Evolutionary conservation across 2,888 invertebrate species (phyloP).

Genomic region (Lissonota sp.): DNA sequence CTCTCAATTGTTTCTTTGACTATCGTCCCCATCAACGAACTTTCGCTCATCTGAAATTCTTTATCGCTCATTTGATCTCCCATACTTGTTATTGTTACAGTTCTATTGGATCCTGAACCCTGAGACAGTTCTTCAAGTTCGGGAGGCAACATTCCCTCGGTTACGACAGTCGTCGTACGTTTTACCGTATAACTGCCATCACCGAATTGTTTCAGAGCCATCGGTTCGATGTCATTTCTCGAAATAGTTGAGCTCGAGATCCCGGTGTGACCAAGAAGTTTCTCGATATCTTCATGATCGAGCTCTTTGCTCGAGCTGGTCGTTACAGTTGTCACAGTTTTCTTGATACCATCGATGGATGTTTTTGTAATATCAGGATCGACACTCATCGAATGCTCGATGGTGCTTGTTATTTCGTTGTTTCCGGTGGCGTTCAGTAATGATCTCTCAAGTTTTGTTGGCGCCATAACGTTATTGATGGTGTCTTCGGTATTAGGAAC

Average conservation of each 20-base stretch:
- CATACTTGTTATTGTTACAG: constrained; percentile 49
- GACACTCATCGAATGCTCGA: constrained; percentile 30
- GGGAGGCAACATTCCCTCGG: constrained; percentile 54
- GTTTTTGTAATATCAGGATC: constrained; percentile 39
- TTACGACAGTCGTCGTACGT: constrained; percentile 56
- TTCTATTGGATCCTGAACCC: constrained; percentile 53
- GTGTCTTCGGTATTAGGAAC: constrained; percentile 29
- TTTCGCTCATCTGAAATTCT: constrained; percentile 59
- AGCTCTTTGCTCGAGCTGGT: constrained; percentile 60
- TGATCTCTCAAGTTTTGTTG: constrained; percentile 24
- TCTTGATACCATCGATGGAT: constrained; percentile 56
- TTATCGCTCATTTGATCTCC: constrained; percentile 53
- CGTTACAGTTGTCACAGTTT: constrained; percentile 69
- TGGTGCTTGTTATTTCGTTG: constrained; percentile 25
- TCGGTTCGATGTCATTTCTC: constrained; percentile 62
- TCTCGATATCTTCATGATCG: constrained; percentile 61
- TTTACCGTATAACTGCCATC: constrained; percentile 57
- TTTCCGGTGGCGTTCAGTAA: not conserved
- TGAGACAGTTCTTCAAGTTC: constrained; percentile 52
- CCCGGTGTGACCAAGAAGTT: constrained; percentile 54
- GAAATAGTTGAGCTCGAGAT: constrained; percentile 48
- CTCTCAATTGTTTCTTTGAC: constrained; percentile 65
- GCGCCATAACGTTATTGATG: not conserved
- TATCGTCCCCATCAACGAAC: constrained; percentile 54
- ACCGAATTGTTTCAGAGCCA: constrained; percentile 62